A percentile compares a stretch with the other conserved stretches of the same genome.
Evolutionary conservation across 2,797 vertebrate species (phyloP).

Genomic region (Dipus sagitta): DNA sequence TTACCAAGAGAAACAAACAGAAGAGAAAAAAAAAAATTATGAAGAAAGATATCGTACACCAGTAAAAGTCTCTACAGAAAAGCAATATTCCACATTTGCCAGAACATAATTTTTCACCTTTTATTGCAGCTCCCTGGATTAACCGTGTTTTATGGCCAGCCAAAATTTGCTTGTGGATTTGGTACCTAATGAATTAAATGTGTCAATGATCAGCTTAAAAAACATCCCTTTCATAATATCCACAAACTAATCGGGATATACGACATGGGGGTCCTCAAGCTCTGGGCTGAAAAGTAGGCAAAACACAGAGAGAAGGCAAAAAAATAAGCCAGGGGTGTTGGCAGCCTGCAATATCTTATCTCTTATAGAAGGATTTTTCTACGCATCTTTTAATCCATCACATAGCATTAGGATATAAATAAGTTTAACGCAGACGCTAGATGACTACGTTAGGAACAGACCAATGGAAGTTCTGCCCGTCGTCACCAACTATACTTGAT

Average conservation of each 20-base stretch:
- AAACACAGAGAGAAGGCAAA: slow-evolving; percentile 35
- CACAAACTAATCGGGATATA: slow-evolving; percentile 69
- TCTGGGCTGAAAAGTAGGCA: slow-evolving; percentile 64
- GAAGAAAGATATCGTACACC: slow-evolving; percentile 56
- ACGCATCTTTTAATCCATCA: slow-evolving; percentile 70
- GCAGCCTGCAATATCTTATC: slow-evolving; percentile 55
- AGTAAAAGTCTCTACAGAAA: slow-evolving; percentile 63
- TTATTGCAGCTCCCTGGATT: slow-evolving; percentile 75
- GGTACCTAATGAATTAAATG: slow-evolving; percentile 80
- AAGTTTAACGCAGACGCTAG: slow-evolving; percentile 33
- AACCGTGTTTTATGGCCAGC: slow-evolving; percentile 76
- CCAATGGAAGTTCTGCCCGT: slow-evolving; percentile 4
- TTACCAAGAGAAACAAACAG: slow-evolving; percentile 76
- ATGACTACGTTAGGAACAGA: slow-evolving; percentile 53
- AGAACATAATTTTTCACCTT: slow-evolving; percentile 69
- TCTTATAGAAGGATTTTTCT: slow-evolving; percentile 65
- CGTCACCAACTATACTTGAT: slow-evolving; percentile 27
- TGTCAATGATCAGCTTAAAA: slow-evolving; percentile 75
- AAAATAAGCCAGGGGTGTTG: slow-evolving; percentile 25
- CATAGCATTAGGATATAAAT: slow-evolving; percentile 75
- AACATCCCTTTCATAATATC: slow-evolving; percentile 67
- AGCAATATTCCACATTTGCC: slow-evolving; percentile 73
- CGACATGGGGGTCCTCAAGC: neutral
- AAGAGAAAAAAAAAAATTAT: slow-evolving; percentile 32
- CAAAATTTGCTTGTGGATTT: slow-evolving; percentile 77